Evolutionary conservation across 2,113 vertebrate genomes (phyloP), one percentile per base, ranked within the genome.

Genomic region (Onychostruthus taczanowskii): DNA sequence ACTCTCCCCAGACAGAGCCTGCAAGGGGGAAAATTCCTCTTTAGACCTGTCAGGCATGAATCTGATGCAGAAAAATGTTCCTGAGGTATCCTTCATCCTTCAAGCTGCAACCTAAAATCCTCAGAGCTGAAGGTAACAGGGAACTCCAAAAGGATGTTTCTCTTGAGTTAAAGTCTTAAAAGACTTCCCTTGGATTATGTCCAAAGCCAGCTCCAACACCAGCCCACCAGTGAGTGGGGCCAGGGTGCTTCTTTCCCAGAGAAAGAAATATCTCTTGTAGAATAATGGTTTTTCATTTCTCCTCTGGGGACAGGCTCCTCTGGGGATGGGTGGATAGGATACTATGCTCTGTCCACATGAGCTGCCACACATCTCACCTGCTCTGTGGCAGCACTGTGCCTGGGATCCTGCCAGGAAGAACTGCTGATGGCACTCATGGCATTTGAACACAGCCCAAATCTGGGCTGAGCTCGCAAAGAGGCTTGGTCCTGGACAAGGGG

Each of bases 311-410:
- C 0, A 3, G 33, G 20, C 35, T 86, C 39, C 39, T 41, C 39
- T 41, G 39, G 39, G 39, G 39, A 41, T 41, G 39, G 39, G 39
- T 13, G 39, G 39, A 41, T 41, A 41, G 39, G 39, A 7, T 31
- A 8, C 35, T 37, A 3, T 46, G 31, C 41, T 92, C 43, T 61
- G 4, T 20, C 21, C 24, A 49, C 14, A 9, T 27, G 37, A 79
- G 16, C 16, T 62, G 56, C 37, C 27, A 23, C 9, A 6, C 28
- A 13, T 37, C 26, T 64, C 5, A 6, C 59, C 26, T 64, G 26
- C 23, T 20, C 24, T 49, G 27, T 50, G 62, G 37, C 41, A 78
- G 20, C 41, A 37, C 6, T 15, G 47, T 0, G 0, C 11, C 47
- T 75, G 24, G 50, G 41, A 62, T 66, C 56, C 50, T 0, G 0